Conservation (phyloP, 2,888 invertebrate species). For the Lysandra coridon region DNA sequence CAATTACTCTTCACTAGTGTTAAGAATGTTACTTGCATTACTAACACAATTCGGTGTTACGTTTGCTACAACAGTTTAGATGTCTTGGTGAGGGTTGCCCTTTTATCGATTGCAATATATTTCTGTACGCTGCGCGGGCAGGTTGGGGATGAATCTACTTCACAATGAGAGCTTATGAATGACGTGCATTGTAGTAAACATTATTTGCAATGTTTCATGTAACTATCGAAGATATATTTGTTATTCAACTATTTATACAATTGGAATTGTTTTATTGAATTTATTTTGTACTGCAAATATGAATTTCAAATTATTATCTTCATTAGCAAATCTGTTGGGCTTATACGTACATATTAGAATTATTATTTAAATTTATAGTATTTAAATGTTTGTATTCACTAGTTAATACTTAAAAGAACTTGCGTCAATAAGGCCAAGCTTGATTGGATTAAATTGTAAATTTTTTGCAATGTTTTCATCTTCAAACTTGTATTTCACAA, state of each 20-base stretch:
- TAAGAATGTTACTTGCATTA: neutral
- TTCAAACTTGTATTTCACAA: neutral
- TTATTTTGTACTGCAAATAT: neutral
- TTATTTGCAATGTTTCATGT: neutral
- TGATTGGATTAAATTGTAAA: neutral
- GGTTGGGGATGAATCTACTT: neutral
- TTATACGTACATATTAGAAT: neutral
- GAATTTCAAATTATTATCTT: neutral
- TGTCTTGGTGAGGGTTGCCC: constrained; percentile 2
- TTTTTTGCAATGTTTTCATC: neutral
- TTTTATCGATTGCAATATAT: constrained; percentile 17
- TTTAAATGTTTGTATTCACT: neutral
- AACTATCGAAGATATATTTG: no score
- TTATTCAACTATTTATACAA: no score
- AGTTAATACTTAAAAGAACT: neutral
- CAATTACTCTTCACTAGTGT: neutral
- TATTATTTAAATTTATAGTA: neutral
- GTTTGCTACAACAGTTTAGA: neutral
- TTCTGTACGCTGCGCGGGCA: neutral
- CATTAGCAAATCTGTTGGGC: neutral
- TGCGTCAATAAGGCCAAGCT: neutral
- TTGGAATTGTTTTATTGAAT: no score
- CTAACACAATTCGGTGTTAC: neutral
- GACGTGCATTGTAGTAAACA: neutral
- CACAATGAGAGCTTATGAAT: neutral